Evolutionary conservation across 2,888 invertebrate genomes (phyloP), one percentile per base, ranked within the genome.

Genomic region (Tetragonisca angustula): DNA sequence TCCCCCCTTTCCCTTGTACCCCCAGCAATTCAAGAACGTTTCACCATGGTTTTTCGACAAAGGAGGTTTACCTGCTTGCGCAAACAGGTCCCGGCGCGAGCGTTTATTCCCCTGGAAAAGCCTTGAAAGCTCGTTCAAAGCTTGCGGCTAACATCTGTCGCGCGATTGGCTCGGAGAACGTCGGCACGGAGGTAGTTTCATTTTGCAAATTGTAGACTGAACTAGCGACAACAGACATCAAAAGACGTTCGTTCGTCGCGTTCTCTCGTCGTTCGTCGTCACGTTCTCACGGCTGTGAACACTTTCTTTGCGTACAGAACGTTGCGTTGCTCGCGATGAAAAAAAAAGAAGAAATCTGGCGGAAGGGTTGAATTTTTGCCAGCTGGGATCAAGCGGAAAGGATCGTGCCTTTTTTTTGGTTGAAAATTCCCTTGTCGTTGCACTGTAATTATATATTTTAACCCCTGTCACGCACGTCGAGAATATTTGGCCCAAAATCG

Each of bases 161-260:
- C 83, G 71, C 80, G 82, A 89, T 89, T 89, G 83, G 79, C 78
- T 4, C 72, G 78, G 69, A 86, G 4, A 71, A 71, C 56, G n/a
- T n/a, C 21, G 5, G 0, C 5, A 56, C n/a, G 5, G 1, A 61
- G 32, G 36, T 76, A 84, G 81, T 89, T 87, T 86, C 86, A 80
- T 86, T 89, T 87, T 78, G 83, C 81, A 81, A 89, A 88, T 89
- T 86, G 87, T 49, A 81, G 71, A 72, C 68, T 67, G 80, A 75
- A 76, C 71, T 62, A 36, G 76, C 67, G 54, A 68, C 59, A 64
- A 77, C 54, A 67, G 78, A 78, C 83, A 82, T 89, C 82, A 84
- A 84, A 87, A 86, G 81, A 79, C 77, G 68, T 52, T 49, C 77
- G 68, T 52, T 49, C 36, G 4, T 36, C 65, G 19, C 50, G 54